Conservation (phyloP, 2,797 vertebrate genomes). For the Scleropages formosus region DNA sequence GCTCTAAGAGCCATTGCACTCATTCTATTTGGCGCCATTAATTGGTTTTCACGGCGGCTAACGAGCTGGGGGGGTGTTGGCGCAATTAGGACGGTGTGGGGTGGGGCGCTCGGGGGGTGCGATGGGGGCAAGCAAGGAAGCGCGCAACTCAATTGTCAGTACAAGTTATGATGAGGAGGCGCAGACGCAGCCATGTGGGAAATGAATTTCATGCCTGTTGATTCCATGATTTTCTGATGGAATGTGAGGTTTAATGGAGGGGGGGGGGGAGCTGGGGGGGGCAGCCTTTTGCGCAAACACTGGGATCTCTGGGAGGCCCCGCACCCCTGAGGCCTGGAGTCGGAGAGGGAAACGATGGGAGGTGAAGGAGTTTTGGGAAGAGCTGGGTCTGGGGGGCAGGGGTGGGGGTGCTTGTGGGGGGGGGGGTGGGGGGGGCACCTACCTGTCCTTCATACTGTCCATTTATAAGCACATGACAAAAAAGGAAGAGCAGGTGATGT, state of each 20-base stretch:
- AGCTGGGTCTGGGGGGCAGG: no score
- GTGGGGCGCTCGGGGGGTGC: neutral
- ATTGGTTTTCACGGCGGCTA: constrained; percentile 64
- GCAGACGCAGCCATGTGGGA: constrained; percentile 70
- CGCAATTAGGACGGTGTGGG: constrained; percentile 49
- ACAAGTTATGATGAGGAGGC: constrained; percentile 73
- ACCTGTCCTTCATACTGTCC: neutral
- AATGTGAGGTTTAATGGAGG: constrained; percentile 61
- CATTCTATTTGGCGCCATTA: constrained; percentile 67
- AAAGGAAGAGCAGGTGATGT: no score
- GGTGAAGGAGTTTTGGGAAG: neutral
- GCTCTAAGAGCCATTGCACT: constrained; percentile 68
- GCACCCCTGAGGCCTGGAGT: neutral
- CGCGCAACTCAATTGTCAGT: constrained; percentile 71
- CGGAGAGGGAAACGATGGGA: neutral
- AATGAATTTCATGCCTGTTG: constrained; percentile 79
- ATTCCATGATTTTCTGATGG: constrained; percentile 66
- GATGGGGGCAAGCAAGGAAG: constrained; percentile 46
- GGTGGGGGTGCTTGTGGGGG: no score
- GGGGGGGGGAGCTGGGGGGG: neutral
- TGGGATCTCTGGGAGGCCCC: neutral
- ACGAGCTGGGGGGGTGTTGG: constrained; percentile 48
- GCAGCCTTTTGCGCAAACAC: constrained; percentile 34
- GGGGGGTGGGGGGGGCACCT: no score
- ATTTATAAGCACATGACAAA: no score